Percentiles rank a stretch among this genome's conserved stretches.
phyloP scores from a whole-genome alignment of 2,888 invertebrate genomes.

The Xestoiulus laeticollis region DNA sequence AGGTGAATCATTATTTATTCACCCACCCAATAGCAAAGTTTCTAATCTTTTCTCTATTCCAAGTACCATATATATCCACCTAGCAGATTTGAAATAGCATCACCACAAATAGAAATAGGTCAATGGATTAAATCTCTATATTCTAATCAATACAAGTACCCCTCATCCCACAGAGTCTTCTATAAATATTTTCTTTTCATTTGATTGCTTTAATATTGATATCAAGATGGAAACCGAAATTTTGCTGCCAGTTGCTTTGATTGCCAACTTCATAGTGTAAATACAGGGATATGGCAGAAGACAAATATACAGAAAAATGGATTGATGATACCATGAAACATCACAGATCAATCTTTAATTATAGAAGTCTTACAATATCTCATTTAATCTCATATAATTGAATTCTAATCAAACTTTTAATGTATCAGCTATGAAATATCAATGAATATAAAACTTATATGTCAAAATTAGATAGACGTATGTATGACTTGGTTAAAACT shows the following conservation, averaged over 20 bases:
- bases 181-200: constrained; percentile 36
- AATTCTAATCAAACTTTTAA: too few relatives aligned
- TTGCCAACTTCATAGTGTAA: background rate
- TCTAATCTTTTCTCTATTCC: background rate
- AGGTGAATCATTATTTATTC: background rate
- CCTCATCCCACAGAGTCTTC: background rate
- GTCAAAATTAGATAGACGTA: too few relatives aligned
- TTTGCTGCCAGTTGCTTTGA: background rate
- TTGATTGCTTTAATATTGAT: constrained; percentile 13
- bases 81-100: background rate
- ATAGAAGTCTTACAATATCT: too few relatives aligned
- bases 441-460: too few relatives aligned
- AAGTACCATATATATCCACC: background rate
- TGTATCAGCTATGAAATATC: too few relatives aligned
- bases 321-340: background rate
- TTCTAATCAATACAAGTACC: background rate
- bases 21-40: background rate
- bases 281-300: background rate
- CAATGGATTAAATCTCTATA: constrained; percentile 10
- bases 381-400: too few relatives aligned
- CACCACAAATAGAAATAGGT: background rate
- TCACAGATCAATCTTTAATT: background rate
- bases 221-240: background rate
- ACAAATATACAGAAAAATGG: too few relatives aligned
- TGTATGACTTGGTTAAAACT: too few relatives aligned